These are phyloP conservation scores for Borostomias antarcticus DNA, from an alignment of 2,797 vertebrate species.

Conservation along the genomic window DNA sequence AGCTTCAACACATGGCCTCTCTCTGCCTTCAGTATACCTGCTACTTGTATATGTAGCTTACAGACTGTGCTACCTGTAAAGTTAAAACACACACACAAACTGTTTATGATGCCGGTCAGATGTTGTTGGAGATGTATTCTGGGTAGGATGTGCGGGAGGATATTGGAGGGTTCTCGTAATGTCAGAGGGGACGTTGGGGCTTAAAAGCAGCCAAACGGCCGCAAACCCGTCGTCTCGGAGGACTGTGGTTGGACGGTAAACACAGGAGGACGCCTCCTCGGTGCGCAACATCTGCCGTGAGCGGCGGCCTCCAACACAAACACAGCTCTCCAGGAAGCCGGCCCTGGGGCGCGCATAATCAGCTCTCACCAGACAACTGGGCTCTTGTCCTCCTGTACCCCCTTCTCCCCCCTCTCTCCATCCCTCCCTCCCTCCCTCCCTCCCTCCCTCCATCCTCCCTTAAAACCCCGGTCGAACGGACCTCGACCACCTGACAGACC, in stretches of 20 bases:
- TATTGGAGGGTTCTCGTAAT: conserved; percentile 11
- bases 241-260: conserved; percentile 54
- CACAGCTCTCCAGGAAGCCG: conserved; percentile 68
- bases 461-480: conserved; percentile 52
- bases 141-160: too few relatives aligned
- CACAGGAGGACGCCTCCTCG: conserved; percentile 67
- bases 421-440: conserved; percentile 34
- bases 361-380: conserved; percentile 66
- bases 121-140: too few relatives aligned
- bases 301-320: conserved; percentile 74
- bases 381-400: conserved; percentile 59
- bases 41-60: too few relatives aligned
- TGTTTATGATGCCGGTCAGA: too few relatives aligned
- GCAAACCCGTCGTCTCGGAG: conserved; percentile 40
- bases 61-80: too few relatives aligned
- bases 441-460: conserved; percentile 45
- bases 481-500: too few relatives aligned
- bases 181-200: conserved; percentile 38
- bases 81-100: too few relatives aligned
- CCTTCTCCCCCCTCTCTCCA: conserved; percentile 39
- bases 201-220: too few relatives aligned
- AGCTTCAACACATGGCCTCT: too few relatives aligned
- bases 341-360: conserved; percentile 62
- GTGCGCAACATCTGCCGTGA: conserved; percentile 77
- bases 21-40: too few relatives aligned